Conservation (phyloP, 2,113 vertebrate genomes). For the Limnothrissa miodon region DNA sequence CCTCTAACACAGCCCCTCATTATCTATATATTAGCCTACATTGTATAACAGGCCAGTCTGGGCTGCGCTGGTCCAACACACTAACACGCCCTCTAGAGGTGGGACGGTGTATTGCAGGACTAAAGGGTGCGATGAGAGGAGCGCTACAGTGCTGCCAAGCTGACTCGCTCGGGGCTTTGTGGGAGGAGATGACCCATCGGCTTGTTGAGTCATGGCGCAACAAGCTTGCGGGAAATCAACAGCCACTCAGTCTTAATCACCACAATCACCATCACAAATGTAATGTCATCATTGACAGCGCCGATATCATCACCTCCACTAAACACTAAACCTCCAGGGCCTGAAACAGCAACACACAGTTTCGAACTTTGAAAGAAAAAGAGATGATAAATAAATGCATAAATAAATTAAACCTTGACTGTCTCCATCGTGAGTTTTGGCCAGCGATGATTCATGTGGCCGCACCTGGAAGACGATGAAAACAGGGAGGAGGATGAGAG, state of each 20-base stretch:
- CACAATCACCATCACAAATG: background rate
- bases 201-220: background rate
- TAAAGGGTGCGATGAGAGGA: background rate
- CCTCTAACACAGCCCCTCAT: background rate
- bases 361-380: background rate
- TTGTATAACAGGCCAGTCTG: background rate
- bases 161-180: background rate
- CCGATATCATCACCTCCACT: background rate
- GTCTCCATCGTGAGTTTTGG: background rate
- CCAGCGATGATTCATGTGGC: conserved; percentile 23
- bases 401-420: too few relatives aligned
- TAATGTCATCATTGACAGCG: background rate
- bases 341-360: background rate
- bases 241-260: background rate
- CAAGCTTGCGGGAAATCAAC: background rate
- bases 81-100: background rate
- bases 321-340: background rate
- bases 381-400: background rate
- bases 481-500: conserved; percentile 58
- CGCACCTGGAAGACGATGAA: conserved; percentile 49
- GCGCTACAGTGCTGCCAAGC: background rate
- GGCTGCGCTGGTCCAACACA: background rate
- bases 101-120: background rate
- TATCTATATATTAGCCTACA: background rate
- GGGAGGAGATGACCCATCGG: background rate